Conservation (phyloP, 2,113 vertebrate species). For the Sterna hirundo region DNA sequence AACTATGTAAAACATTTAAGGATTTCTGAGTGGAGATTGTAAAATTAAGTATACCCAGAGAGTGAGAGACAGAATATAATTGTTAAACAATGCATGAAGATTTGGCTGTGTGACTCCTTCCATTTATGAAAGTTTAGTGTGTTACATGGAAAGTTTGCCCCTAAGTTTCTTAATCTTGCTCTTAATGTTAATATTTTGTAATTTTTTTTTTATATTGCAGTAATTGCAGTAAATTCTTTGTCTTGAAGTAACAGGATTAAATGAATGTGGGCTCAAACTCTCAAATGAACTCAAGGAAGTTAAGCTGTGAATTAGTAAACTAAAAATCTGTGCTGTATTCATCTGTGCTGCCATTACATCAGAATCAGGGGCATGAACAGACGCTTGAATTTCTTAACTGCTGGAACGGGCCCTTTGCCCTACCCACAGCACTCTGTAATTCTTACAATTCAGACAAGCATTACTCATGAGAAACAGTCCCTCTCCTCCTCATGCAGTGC, state of each 20-base stretch:
- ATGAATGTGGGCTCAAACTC: background rate
- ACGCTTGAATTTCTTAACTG: background rate
- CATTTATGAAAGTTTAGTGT: background rate
- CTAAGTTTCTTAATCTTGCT: background rate
- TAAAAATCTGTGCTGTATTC: background rate
- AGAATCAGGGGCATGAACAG: background rate
- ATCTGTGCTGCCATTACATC: background rate
- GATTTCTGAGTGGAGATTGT: background rate
- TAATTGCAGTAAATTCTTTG: background rate
- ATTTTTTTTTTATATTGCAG: background rate
- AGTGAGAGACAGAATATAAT: background rate
- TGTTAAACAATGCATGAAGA: background rate
- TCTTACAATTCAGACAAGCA: background rate
- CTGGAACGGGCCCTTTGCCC: background rate
- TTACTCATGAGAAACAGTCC: background rate
- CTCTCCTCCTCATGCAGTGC: background rate
- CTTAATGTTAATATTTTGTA: background rate
- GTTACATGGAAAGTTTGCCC: background rate
- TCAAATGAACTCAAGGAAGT: background rate
- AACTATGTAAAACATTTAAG: background rate
- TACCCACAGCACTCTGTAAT: background rate
- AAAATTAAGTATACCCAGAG: background rate
- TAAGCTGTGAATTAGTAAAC: background rate
- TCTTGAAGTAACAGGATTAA: background rate
- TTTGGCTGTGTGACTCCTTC: background rate